Evolutionary conservation across 2,797 vertebrate species (phyloP).

Genomic region (Semotilus atromaculatus): DNA sequence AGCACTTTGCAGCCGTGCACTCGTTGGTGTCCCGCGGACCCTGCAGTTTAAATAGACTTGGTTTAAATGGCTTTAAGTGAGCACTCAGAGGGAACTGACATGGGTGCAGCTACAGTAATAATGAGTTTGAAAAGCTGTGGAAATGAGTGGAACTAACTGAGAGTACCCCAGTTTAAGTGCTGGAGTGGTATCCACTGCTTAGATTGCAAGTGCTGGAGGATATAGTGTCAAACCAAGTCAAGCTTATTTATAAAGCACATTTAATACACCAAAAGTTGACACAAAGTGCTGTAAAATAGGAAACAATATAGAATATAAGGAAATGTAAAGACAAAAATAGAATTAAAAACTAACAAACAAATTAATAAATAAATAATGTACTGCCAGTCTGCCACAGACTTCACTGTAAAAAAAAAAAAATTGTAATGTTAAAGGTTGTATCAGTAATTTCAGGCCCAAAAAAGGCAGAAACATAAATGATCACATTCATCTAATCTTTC

Average conservation of each 20-base stretch:
- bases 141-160: slow-evolving; percentile 9
- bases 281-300: neutral
- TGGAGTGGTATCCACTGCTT: neutral
- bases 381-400: neutral
- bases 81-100: slow-evolving; percentile 12
- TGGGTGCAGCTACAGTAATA: slow-evolving; percentile 16
- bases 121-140: slow-evolving; percentile 22
- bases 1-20: slow-evolving; percentile 9
- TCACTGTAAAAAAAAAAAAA: too few relatives aligned
- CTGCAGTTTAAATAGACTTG: slow-evolving; percentile 28
- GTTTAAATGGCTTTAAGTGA: slow-evolving; percentile 35
- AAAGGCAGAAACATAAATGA: too few relatives aligned
- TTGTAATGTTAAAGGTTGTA: too few relatives aligned
- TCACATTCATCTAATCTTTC: too few relatives aligned
- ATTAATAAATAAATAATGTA: neutral
- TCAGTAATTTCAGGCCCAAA: too few relatives aligned
- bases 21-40: slow-evolving; percentile 1
- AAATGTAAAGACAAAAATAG: neutral
- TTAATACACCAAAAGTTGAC: neutral
- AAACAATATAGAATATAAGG: neutral
- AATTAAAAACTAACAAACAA: neutral
- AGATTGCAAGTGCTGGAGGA: neutral
- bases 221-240: neutral
- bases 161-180: neutral
- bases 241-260: neutral